Evolutionary conservation across 2,888 invertebrate species (phyloP).

Genomic region (Desoria tigrina): DNA sequence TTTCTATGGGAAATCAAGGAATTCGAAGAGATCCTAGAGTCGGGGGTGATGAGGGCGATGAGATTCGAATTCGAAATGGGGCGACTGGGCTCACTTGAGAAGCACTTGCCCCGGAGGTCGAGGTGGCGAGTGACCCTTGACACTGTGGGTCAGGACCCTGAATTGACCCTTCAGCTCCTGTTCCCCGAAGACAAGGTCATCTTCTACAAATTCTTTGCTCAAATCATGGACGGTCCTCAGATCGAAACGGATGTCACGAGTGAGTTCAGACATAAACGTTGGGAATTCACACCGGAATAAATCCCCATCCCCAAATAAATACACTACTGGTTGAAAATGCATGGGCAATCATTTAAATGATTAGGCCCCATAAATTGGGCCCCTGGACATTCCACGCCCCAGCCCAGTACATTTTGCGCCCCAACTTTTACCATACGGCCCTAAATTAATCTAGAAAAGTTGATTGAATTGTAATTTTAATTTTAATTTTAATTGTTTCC

Average conservation of each 20-base stretch:
- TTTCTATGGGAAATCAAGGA: slow-evolving; percentile 36
- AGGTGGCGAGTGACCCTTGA: slow-evolving; percentile 30
- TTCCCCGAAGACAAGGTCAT: slow-evolving; percentile 30
- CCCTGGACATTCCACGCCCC: no score
- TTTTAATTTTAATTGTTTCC: no score
- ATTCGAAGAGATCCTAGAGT: slow-evolving; percentile 7
- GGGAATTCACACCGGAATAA: no score
- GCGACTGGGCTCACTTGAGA: slow-evolving; percentile 31
- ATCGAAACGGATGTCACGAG: slow-evolving; percentile 14
- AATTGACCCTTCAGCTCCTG: slow-evolving; percentile 24
- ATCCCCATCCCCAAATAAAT: no score
- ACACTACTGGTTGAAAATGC: not conserved
- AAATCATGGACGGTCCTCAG: slow-evolving; percentile 25
- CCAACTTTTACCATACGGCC: no score
- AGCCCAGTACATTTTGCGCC: no score
- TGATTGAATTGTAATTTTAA: no score
- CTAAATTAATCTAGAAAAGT: no score
- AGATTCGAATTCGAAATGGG: slow-evolving; percentile 38
- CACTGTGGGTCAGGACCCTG: slow-evolving; percentile 13
- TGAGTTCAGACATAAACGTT: not conserved
- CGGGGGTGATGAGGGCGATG: slow-evolving; percentile 27
- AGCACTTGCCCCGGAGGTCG: slow-evolving; percentile 28
- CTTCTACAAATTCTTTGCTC: slow-evolving; percentile 25
- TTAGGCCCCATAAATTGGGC: no score
- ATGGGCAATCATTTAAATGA: no score